These are phyloP conservation scores for Rousettus leschenaultii DNA, from an alignment of 2,113 vertebrate genomes.

Conservation along the genomic window DNA sequence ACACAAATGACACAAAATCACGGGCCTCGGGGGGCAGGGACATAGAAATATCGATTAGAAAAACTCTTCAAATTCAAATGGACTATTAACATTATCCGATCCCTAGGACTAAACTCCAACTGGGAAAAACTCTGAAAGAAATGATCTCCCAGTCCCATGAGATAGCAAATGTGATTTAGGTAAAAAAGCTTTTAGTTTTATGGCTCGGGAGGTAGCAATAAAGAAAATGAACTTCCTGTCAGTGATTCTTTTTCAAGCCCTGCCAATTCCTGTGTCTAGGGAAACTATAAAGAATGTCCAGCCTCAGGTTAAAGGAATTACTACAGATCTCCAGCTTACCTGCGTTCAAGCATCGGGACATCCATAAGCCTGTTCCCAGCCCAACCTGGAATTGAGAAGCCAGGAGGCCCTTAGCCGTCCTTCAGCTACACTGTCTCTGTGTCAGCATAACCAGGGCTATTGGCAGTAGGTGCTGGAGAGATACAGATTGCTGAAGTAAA, in stretches of 20 bases:
- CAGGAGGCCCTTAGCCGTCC: neutral
- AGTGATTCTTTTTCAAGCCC: constrained; percentile 72
- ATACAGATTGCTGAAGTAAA: neutral
- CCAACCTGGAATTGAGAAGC: neutral
- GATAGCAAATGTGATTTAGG: constrained; percentile 71
- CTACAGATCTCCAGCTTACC: neutral
- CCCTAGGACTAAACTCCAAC: neutral
- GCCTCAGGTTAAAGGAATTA: constrained; percentile 18
- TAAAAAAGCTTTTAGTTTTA: constrained; percentile 74
- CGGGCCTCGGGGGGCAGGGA: neutral
- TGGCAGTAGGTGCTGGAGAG: neutral
- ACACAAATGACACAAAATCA: neutral
- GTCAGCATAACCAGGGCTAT: neutral
- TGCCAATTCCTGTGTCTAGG: constrained; percentile 60
- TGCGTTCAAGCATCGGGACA: neutral
- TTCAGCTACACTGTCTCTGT: neutral
- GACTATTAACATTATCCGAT: constrained; percentile 54
- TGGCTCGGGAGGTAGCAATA: constrained; percentile 60
- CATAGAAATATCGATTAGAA: constrained; percentile 54
- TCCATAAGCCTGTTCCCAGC: neutral
- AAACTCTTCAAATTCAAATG: constrained; percentile 71
- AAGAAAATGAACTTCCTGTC: constrained; percentile 73
- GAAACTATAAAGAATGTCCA: constrained; percentile 64
- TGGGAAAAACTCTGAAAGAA: constrained; percentile 57
- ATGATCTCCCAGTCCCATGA: constrained; percentile 49